Base-by-base conservation (phyloP, 1,140 invertebrate species). In the Piezodorus guildinii region DNA sequence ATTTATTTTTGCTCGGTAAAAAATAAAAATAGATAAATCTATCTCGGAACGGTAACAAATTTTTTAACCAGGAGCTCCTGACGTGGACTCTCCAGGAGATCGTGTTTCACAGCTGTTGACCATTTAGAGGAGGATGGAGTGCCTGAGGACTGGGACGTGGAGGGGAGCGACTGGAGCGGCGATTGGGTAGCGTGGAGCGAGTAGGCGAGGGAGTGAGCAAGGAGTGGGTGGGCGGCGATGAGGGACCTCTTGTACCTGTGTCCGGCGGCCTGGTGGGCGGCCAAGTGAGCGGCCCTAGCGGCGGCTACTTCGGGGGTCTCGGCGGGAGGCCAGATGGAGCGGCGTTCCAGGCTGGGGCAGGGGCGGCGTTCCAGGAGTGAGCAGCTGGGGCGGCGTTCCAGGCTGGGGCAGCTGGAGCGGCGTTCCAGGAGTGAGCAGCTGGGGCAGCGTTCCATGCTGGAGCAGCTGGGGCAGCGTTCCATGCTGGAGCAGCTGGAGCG, bases 281-380 rank as follows among this genome's bases (percentile, higher is more conserved):
- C 77, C 68, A 78, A 77, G 69, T 81, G 80, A 6, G 73, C 77
- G 21, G 79, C 78, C 70, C 80, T 80, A 59, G 81, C 81, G 51
- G 77, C 77, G 60, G 79, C 78, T 8, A 81, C 80, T 72, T 81
- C 81, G 52, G 79, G 78, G 2, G 81, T 81, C 66, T 82, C 81
- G 12, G 78, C 73, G 54, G 56, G 52, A 34, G 16, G 25, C 27
- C 44, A 30, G 34, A n/a, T 23, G 58, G n/a, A 23, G 60, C 59
- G 23, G 46, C 60, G 60, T 56, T 23, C 16, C 51, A 14, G 15
- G 46, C 23, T n/a, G 51, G 25, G 68, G 65, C 67, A 70, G 67
- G 70, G 25, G 39, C 62, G 12, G 39, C 43, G 19, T 44, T 27
- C 39, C 68, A 78, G 77, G 52, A 4, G 68, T 81, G 80, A 8